phyloP scores from a whole-genome alignment of 1,140 invertebrate genomes.

The Lordiphosa clarofinis region DNA sequence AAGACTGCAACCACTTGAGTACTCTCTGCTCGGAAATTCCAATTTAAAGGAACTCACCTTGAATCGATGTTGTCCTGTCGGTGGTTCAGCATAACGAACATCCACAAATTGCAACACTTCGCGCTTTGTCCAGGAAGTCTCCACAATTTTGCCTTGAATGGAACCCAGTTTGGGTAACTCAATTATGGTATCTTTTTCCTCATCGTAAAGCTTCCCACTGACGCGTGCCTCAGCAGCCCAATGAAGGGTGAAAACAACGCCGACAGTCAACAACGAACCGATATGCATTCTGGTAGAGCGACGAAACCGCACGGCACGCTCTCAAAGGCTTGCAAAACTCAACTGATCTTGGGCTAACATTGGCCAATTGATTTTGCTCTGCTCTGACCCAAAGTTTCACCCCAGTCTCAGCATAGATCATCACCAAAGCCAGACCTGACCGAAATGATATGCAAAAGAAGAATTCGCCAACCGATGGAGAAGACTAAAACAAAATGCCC shows the following conservation, averaged over 20 bases:
- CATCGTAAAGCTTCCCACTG: conserved; percentile 46
- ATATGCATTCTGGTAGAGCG: conserved; percentile 31
- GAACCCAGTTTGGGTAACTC: conserved; percentile 65
- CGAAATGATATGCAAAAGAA: conserved; percentile 45
- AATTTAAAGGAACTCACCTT: conserved; percentile 44
- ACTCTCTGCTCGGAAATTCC: too few relatives aligned
- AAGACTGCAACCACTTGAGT: too few relatives aligned
- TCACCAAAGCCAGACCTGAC: conserved; percentile 20
- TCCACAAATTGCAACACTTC: conserved; percentile 75
- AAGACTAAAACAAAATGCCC: conserved; percentile 38
- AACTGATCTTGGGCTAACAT: conserved; percentile 40
- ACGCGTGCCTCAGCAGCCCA: conserved; percentile 24
- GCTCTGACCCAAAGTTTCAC: conserved; percentile 57
- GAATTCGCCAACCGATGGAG: conserved; percentile 42
- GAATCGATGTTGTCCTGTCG: conserved; percentile 69
- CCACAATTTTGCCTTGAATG: conserved; percentile 62
- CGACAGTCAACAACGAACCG: background rate
- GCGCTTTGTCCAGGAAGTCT: conserved; percentile 70
- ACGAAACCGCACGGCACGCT: conserved; percentile 23
- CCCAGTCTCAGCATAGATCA: conserved; percentile 25
- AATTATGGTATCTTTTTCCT: conserved; percentile 69
- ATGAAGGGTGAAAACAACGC: conserved; percentile 1
- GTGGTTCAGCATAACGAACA: conserved; percentile 73
- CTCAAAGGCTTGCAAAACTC: conserved; percentile 44
- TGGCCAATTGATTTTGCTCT: conserved; percentile 41